Evolutionary conservation across 2,888 invertebrate genomes (phyloP), one percentile per base, ranked within the genome.

Genomic region (Pycnomerus fuliginosus): DNA sequence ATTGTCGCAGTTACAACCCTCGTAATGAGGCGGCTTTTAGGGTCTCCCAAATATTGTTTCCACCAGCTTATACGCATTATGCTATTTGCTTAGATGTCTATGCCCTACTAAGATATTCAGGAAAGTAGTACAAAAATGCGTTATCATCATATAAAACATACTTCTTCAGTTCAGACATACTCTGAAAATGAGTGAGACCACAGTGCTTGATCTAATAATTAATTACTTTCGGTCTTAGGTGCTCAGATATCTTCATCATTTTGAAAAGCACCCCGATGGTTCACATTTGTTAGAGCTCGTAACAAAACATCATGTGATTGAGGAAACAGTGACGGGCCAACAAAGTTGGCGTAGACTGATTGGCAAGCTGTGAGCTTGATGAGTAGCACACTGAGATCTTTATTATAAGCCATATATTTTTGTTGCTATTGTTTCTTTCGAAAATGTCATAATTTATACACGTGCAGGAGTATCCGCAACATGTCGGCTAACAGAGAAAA

Each of bases 361-460:
- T 68, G 68, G 69, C 70, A 71, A 68, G 71, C 70, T 69, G 70
- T 59, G 70, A 63, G 60, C 61, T 58, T 67, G 68, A 69, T 68
- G 68, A 61, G 60, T 52, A 53, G 49, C 66, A 65, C 59, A 66
- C 65, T 65, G 68, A 70, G 69, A 69, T 68, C 71, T 71, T 69
- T 67, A 71, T 71, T 69, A 68, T 62, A 27, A 24, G 27, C 15
- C 33, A 39, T 44, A 32, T 53, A 37, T 55, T 37, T 44, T 37
- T 43, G 31, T 31, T 27, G 37, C 28, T 47, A 10, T 31, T 39
- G 20, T 32, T 17, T 32, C 11, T 32, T 17, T 16, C 20, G 20
- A 8, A 23, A n/a, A n/a, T n/a, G n/a, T n/a, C n/a, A n/a, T n/a
- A n/a, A n/a, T n/a, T n/a, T n/a, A n/a, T n/a, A n/a, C n/a, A n/a